Conservation (phyloP, 2,113 vertebrate species). For the Carassius auratus region DNA sequence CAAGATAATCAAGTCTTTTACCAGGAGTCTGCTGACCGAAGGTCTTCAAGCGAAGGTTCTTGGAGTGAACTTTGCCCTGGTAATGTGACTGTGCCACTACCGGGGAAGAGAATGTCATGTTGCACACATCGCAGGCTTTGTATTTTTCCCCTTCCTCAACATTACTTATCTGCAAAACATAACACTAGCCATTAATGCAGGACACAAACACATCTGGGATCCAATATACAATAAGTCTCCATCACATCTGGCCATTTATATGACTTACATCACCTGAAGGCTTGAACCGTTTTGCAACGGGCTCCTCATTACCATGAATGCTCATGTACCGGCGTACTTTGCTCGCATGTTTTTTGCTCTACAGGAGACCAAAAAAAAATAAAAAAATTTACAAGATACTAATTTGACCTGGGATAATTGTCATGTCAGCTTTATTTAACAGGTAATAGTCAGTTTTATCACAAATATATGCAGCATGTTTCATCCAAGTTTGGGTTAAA, state of each 20-base stretch:
- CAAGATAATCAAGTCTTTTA: constrained; percentile 55
- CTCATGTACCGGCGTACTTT: constrained; percentile 90
- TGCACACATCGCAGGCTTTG: constrained; percentile 90
- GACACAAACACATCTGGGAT: not conserved
- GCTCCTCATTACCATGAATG: constrained; percentile 81
- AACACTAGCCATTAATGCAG: not conserved
- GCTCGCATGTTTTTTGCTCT: constrained; percentile 98
- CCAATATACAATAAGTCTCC: not conserved
- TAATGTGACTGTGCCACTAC: constrained; percentile 95
- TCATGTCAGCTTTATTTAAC: not conserved
- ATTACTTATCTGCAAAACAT: constrained; percentile 73
- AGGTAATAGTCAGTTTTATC: not conserved
- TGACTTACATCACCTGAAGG: constrained; percentile 64
- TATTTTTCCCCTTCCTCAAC: constrained; percentile 82
- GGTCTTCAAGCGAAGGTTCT: constrained; percentile 87
- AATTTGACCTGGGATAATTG: not conserved
- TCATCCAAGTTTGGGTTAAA: not conserved
- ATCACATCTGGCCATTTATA: not conserved
- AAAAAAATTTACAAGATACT: not conserved
- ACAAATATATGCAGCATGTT: not conserved
- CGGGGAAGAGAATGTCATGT: constrained; percentile 93
- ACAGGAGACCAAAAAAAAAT: constrained; percentile 49
- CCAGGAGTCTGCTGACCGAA: constrained; percentile 79
- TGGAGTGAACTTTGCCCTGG: constrained; percentile 94
- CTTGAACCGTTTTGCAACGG: constrained; percentile 69